These are phyloP conservation scores for Drosophila imparisetae DNA, from an alignment of 2,888 invertebrate species.

Conservation along the genomic window DNA sequence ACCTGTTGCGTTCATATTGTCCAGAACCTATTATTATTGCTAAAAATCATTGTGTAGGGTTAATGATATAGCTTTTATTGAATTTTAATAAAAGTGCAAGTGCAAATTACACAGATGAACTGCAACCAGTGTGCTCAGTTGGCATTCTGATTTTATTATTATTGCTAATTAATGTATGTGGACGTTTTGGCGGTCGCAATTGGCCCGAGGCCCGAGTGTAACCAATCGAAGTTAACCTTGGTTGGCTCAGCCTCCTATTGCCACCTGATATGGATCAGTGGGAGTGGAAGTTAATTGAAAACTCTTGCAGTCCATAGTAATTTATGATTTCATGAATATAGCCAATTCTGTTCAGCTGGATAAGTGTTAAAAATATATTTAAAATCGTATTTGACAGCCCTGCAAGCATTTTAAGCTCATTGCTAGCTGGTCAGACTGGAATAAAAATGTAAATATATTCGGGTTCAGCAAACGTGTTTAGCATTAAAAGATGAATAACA, in stretches of 20 bases:
- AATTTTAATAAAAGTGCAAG: conserved; percentile 20
- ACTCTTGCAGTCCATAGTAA: conserved; percentile 29
- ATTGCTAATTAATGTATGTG: conserved; percentile 73
- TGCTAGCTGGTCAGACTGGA: conserved; percentile 50
- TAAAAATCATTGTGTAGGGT: conserved; percentile 22
- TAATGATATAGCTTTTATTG: conserved; percentile 20
- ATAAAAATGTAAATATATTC: conserved; percentile 17
- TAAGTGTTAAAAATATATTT: conserved; percentile 6
- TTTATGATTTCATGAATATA: conserved; percentile 1
- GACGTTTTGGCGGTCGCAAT: conserved; percentile 67
- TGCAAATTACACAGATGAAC: conserved; percentile 11
- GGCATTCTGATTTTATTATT: conserved; percentile 52
- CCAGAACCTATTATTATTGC: conserved; percentile 17
- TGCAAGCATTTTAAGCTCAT: neutral
- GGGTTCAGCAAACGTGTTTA: conserved; percentile 48
- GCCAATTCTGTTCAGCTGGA: neutral
- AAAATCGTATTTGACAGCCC: conserved; percentile 5
- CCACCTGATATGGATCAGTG: conserved; percentile 69
- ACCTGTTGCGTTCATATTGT: conserved; percentile 8
- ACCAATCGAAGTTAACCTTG: conserved; percentile 72
- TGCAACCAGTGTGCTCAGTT: conserved; percentile 59
- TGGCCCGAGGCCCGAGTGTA: conserved; percentile 53
- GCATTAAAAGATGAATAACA: conserved; percentile 5
- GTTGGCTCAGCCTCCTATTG: conserved; percentile 20
- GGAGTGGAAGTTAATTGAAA: conserved; percentile 74